Evolutionary conservation across 2,888 invertebrate species (phyloP).

Genomic region (Osmoderma eremita): DNA sequence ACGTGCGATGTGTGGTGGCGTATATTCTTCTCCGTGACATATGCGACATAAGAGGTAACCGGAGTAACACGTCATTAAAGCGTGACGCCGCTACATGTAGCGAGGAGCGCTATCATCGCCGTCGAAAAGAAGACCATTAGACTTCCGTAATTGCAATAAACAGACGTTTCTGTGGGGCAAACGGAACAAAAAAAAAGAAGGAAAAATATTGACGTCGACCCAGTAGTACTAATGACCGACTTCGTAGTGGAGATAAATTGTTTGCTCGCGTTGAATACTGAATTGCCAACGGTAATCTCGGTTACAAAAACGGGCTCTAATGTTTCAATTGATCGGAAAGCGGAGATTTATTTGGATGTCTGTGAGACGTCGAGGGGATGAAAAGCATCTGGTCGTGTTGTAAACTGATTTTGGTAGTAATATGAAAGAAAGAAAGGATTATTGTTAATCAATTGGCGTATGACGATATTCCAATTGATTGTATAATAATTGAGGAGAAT

Average conservation of each 20-base stretch:
- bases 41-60: too few relatives aligned
- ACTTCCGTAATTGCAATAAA: constrained; percentile 21
- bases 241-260: constrained; percentile 14
- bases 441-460: too few relatives aligned
- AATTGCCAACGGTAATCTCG: not conserved
- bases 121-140: constrained; percentile 7
- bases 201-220: constrained; percentile 4
- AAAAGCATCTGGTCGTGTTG: too few relatives aligned
- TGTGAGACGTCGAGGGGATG: too few relatives aligned
- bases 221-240: constrained; percentile 10
- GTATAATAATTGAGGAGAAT: too few relatives aligned
- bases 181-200: constrained; percentile 5
- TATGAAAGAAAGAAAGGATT: too few relatives aligned
- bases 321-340: constrained; percentile 1
- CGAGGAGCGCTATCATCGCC: not conserved
- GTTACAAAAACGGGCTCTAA: not conserved
- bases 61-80: too few relatives aligned
- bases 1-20: too few relatives aligned
- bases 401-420: too few relatives aligned
- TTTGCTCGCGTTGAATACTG: not conserved
- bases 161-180: not conserved
- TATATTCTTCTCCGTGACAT: too few relatives aligned
- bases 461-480: too few relatives aligned
- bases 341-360: constrained; percentile 2
- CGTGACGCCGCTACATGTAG: too few relatives aligned